Evolutionary conservation across 1,140 invertebrate genomes (phyloP).

Genomic region (Coelopa frigida): DNA sequence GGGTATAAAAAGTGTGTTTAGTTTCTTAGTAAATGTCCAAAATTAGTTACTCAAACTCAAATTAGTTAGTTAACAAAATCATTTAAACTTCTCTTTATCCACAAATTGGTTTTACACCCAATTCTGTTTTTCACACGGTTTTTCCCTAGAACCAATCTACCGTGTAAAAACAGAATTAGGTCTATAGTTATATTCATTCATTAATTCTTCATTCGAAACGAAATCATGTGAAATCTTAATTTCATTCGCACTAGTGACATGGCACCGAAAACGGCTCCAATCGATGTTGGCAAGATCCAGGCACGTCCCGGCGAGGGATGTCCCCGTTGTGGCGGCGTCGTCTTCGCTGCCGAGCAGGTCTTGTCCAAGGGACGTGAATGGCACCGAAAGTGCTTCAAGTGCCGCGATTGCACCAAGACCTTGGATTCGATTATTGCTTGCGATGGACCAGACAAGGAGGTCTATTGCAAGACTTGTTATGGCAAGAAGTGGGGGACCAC

Average conservation of each 20-base stretch:
- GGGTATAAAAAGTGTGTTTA: too few species aligned
- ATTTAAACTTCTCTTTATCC: too few species aligned
- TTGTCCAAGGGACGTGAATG: constrained; percentile 84
- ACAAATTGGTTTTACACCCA: too few species aligned
- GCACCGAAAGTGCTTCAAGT: constrained; percentile 98
- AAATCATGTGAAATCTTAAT: constrained; percentile 4
- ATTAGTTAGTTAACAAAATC: too few species aligned
- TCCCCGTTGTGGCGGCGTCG: constrained; percentile 80
- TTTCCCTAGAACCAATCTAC: too few species aligned
- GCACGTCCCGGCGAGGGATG: constrained; percentile 80
- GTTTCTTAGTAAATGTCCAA: too few species aligned
- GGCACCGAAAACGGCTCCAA: constrained; percentile 63
- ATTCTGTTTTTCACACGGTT: too few species aligned
- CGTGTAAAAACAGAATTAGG: too few species aligned
- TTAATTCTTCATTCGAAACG: constrained; percentile 4
- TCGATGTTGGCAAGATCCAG: constrained; percentile 71
- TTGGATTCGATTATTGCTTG: constrained; percentile 90
- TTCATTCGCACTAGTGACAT: constrained; percentile 15
- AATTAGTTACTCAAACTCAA: too few species aligned
- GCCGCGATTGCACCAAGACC: constrained; percentile 83
- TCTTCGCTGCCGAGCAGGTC: constrained; percentile 85
- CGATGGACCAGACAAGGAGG: constrained; percentile 80
- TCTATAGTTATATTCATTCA: constrained; percentile 6
- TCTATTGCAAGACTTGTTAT: constrained; percentile 61
- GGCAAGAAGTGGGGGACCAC: constrained; percentile 89